phyloP scores from a whole-genome alignment of 1,140 invertebrate species.

The Atopsyche davidsoni region DNA sequence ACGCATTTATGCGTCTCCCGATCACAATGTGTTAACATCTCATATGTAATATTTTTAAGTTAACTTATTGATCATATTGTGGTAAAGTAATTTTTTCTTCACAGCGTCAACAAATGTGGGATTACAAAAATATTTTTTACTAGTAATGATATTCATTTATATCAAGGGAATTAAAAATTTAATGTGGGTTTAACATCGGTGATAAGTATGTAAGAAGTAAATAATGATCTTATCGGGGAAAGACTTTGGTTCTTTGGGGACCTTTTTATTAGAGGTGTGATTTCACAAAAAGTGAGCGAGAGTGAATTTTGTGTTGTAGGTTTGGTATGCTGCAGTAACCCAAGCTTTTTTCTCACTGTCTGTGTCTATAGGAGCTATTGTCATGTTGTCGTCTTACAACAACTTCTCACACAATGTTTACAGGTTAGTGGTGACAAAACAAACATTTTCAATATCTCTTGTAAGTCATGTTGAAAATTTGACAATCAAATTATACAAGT shows the following conservation, averaged over 20 bases:
- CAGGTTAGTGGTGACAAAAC: too few relatives aligned
- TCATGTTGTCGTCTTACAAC: conserved; percentile 81
- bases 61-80: too few relatives aligned
- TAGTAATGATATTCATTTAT: neutral
- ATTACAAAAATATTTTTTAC: neutral
- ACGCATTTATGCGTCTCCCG: too few relatives aligned
- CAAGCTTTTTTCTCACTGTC: conserved; percentile 75
- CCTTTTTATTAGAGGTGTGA: neutral
- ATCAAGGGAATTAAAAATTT: neutral
- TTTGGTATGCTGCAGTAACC: conserved; percentile 72
- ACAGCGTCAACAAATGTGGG: too few relatives aligned
- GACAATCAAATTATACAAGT: too few relatives aligned
- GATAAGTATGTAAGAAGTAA: too few relatives aligned
- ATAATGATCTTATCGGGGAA: neutral
- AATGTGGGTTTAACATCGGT: neutral
- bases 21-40: too few relatives aligned
- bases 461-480: too few relatives aligned
- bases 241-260: neutral
- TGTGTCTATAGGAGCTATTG: conserved; percentile 70
- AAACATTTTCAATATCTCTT: too few relatives aligned
- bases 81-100: too few relatives aligned
- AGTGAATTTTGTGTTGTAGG: conserved; percentile 34
- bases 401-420: conserved; percentile 76
- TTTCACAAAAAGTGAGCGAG: neutral
- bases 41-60: too few relatives aligned